Evolutionary conservation across 2,113 vertebrate species (phyloP).

Genomic region (Geococcyx californianus): DNA sequence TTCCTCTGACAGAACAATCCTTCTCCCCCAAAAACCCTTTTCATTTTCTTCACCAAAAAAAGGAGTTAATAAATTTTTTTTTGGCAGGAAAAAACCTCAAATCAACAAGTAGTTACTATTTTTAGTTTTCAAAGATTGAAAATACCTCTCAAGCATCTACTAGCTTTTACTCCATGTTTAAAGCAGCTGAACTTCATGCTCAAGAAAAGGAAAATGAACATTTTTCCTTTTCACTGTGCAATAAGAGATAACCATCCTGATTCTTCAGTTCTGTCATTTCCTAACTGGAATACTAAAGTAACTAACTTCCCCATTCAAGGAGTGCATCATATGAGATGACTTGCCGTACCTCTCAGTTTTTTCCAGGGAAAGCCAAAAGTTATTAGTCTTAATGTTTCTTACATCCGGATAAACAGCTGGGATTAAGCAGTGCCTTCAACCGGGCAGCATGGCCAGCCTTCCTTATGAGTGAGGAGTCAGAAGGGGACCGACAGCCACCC

Average conservation of each 20-base stretch:
- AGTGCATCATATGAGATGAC: neutral
- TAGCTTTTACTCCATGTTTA: neutral
- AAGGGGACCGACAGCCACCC: neutral
- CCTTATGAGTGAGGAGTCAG: accelerated
- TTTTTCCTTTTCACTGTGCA: neutral
- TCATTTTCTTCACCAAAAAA: neutral
- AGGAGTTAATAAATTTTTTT: neutral
- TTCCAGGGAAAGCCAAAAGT: neutral
- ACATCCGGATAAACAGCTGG: neutral
- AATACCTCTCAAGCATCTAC: neutral
- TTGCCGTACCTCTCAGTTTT: neutral
- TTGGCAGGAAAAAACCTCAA: neutral
- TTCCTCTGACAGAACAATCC: neutral
- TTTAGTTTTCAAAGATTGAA: neutral
- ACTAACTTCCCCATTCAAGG: neutral
- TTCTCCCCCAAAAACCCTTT: neutral
- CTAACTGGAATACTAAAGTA: neutral
- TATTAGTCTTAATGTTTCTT: neutral
- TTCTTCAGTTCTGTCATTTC: neutral
- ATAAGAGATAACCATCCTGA: neutral
- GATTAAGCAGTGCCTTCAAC: neutral
- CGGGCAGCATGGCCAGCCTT: neutral
- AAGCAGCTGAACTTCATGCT: neutral
- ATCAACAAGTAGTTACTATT: neutral
- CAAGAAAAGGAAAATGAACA: neutral